Evolutionary conservation across 2,797 vertebrate species (phyloP), one percentile per base, ranked within the genome.

Genomic region (Notoglanidium macrostoma): DNA sequence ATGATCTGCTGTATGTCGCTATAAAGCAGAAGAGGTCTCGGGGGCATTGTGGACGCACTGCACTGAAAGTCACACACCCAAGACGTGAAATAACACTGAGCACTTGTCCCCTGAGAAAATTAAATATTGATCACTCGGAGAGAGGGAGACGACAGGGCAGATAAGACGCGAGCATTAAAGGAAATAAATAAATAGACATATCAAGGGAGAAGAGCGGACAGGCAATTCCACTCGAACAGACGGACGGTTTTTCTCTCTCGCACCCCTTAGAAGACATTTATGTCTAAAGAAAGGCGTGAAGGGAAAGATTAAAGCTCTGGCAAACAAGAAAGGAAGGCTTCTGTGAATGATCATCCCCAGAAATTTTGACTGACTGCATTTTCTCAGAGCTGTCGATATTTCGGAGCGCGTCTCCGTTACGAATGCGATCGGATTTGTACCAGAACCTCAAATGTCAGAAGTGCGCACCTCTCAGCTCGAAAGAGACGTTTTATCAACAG

Each of bases 71-170:
- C 70, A 44, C 59, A 46, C 40, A 81, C 29, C 40, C 84, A 74
- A 35, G 6, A 46, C 40, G n/a, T 6, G 8, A n/a, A 91, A 91
- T 91, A 92, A 93, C 90, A 89, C 88, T 85, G 89, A 91, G 91
- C 91, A 91, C 91, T 92, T 87, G 91, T 95, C 94, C 94, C 15
- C 89, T 89, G 94, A 96, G 96, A 97, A 98, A 98, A 98, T 97
- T 96, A 97, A 97, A 96, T 97, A 97, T 97, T 96, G 97, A 97
- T 97, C 96, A 96, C 91, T 91, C 85, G 92, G 89, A 93, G 95
- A 94, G 91, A 93, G n/a, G 90, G 93, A 96, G 95, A 96, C 94
- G 95, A 96, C 89, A 91, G 88, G 90, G 88, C 78, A 92, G 92
- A 95, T 55, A 88, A 91, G 92, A 90, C 83, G 67, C 63, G 81